phyloP scores from a whole-genome alignment of 2,113 vertebrate genomes.

The Trogon melanurus region DNA sequence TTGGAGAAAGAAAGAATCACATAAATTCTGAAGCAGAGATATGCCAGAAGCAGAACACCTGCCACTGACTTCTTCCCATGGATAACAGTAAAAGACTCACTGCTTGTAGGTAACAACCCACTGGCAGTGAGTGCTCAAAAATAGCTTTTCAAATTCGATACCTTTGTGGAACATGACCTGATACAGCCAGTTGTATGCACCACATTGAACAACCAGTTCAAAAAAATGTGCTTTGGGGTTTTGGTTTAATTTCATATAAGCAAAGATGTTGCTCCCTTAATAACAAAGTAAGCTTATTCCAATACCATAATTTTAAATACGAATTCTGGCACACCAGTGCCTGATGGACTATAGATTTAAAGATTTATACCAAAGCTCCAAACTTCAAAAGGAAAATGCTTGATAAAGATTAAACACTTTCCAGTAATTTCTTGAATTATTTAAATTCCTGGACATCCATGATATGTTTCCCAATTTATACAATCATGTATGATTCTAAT shows the following conservation, averaged over 20 bases:
- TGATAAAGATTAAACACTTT: not conserved
- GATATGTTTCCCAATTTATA: not conserved
- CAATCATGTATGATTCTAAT: not conserved
- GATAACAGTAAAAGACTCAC: conserved; percentile 23
- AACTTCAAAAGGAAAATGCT: not conserved
- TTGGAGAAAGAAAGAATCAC: conserved; percentile 14
- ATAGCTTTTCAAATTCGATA: conserved; percentile 1
- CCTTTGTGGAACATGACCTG: not conserved
- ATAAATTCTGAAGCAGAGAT: conserved; percentile 39
- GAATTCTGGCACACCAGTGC: not conserved
- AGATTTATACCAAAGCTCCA: not conserved
- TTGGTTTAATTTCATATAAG: not conserved
- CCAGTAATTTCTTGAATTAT: not conserved
- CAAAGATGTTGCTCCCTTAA: not conserved
- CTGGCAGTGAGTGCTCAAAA: conserved; percentile 1
- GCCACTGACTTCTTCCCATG: not conserved
- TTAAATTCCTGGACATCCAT: not conserved
- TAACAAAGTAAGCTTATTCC: not conserved
- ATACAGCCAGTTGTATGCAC: not conserved
- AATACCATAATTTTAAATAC: not conserved
- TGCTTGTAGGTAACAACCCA: conserved; percentile 29
- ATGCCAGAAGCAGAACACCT: conserved; percentile 57
- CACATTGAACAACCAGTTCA: not conserved
- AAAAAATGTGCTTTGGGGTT: not conserved
- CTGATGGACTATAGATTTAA: not conserved